phyloP scores from a whole-genome alignment of 2,888 invertebrate species.

The Amblyteles armatorius region DNA sequence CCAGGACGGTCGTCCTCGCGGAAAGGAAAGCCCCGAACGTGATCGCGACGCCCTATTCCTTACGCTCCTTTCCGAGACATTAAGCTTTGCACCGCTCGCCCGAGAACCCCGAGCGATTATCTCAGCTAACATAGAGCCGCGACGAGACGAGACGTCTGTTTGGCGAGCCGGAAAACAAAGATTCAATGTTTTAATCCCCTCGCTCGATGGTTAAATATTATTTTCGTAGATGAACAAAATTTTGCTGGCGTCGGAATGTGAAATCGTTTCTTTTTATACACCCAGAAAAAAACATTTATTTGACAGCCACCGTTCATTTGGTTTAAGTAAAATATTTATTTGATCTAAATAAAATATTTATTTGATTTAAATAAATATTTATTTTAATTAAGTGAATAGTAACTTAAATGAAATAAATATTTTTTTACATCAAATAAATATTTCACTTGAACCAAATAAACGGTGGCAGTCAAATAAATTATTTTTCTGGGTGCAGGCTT shows the following conservation, averaged over 20 bases:
- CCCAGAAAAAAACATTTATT: no score
- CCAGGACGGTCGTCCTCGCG: conserved; percentile 16
- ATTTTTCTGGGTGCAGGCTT: no score
- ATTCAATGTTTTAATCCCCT: conserved; percentile 15
- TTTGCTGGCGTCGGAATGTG: background rate
- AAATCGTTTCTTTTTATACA: background rate
- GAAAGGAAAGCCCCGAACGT: conserved; percentile 35
- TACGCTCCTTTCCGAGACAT: conserved; percentile 58
- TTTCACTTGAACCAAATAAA: no score
- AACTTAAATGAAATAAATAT: no score
- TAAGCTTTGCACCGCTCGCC: conserved; percentile 41
- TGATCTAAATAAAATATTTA: no score
- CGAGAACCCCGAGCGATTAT: conserved; percentile 57
- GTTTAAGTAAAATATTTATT: no score
- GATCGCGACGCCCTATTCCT: conserved; percentile 46
- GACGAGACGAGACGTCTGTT: background rate
- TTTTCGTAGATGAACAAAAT: background rate
- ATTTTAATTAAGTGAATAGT: no score
- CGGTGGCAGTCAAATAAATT: no score
- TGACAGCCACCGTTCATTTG: no score
- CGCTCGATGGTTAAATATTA: background rate
- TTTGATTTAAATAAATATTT: no score
- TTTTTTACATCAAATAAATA: no score
- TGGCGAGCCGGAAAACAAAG: conserved; percentile 35
- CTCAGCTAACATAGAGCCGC: conserved; percentile 3